phyloP scores from a whole-genome alignment of 2,797 vertebrate species.

The Lagorchestes hirsutus region DNA sequence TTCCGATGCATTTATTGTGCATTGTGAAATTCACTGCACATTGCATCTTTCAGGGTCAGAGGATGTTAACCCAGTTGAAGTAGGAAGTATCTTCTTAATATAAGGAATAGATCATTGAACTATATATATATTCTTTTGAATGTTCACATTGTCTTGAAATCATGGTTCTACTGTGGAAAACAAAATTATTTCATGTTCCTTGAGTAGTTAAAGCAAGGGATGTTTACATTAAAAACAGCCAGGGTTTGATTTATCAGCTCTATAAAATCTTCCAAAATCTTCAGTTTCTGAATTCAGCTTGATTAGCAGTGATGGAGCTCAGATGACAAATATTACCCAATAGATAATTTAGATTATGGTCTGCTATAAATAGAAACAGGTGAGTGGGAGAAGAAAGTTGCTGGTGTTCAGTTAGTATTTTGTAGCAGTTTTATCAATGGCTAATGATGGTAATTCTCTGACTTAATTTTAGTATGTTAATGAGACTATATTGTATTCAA shows the following conservation, averaged over 20 bases:
- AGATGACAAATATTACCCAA: slow-evolving; percentile 7
- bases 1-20: neutral
- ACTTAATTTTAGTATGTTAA: slow-evolving; percentile 6
- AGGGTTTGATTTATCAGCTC: neutral
- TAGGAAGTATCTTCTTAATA: neutral
- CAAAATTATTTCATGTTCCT: neutral
- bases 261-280: neutral
- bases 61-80: slow-evolving; percentile 22
- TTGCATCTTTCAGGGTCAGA: slow-evolving; percentile 29
- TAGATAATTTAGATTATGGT: slow-evolving; percentile 4
- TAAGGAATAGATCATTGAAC: neutral
- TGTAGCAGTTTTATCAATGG: slow-evolving; percentile 1
- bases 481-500: neutral
- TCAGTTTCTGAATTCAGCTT: neutral
- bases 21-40: neutral
- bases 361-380: slow-evolving; percentile 6
- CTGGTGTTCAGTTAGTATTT: slow-evolving; percentile 2
- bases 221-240: slow-evolving; percentile 17
- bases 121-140: neutral
- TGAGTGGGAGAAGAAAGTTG: neutral
- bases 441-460: slow-evolving; percentile 15
- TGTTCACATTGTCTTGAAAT: neutral
- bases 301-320: neutral
- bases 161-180: neutral
- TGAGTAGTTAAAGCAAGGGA: neutral